Evolutionary conservation across 92 coral and sea anemone species (phyloP), one percentile per base, ranked within the genome.

Genomic region (Isaurus tuberculatus): DNA sequence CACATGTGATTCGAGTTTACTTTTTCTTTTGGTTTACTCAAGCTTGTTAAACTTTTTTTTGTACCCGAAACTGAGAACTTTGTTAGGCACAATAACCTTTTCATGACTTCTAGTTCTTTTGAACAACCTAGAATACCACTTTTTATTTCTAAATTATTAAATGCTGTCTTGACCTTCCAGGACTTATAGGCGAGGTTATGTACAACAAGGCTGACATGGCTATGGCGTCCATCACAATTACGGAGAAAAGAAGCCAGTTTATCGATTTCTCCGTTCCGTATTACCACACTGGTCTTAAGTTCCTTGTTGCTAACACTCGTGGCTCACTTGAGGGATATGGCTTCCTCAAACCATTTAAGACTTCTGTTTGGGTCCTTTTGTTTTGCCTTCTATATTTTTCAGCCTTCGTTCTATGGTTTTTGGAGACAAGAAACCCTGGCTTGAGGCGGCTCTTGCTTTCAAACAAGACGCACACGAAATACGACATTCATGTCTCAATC

Each of bases 161-260:
- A n/a, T n/a, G n/a, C n/a, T n/a, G n/a, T n/a, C n/a, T n/a, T n/a
- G n/a, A n/a, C n/a, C n/a, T 55, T 17, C 28, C 46, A 90, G 93
- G 93, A n/a, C 65, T 90, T 14, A 86, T 90, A 68, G 93, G 93
- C 14, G 86, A 84, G 22, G 93, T 90, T 3, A 28, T 86, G 11
- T 67, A 69, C 48, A 89, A 84, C 63, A 74, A 87, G 9, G 91
- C 93, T 7, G 93, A 90, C 81, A 67, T 86, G 88, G 93, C 88
- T 0, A 90, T 90, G 66, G 88, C 93, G 14, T 90, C 93, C 33
- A 90, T 90, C 53, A 90, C 90, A 37, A 90, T 90, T 77, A 90
- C 93, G 7, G 90, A 86, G 40, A 83, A 86, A 68, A 75, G 93
- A 75, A 86, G 90, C 79, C 74, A 90, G 53, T 64, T 73, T 37